phyloP scores from a whole-genome alignment of 2,888 invertebrate genomes.

The Drosophila robusta region DNA sequence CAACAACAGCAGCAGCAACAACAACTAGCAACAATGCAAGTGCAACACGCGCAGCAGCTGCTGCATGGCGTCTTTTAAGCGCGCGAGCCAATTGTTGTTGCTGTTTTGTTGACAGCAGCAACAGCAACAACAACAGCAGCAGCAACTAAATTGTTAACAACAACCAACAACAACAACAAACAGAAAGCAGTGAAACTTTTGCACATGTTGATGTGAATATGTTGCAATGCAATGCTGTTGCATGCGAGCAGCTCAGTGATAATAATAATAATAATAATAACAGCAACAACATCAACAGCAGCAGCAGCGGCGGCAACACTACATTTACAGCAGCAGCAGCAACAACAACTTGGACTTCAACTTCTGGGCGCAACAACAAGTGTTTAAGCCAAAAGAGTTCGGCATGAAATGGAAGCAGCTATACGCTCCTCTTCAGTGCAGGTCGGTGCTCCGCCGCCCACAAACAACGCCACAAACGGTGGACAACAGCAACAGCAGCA shows the following conservation, averaged over 20 bases:
- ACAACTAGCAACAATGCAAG: conserved; percentile 26
- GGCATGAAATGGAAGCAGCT: conserved; percentile 86
- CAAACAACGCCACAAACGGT: conserved; percentile 81
- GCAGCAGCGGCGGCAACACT: conserved; percentile 34
- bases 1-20: conserved; percentile 20
- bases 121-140: conserved; percentile 23
- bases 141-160: conserved; percentile 27
- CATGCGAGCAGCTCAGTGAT: conserved; percentile 58
- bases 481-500: conserved; percentile 79
- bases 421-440: conserved; percentile 86
- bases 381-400: conserved; percentile 83
- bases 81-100: conserved; percentile 39
- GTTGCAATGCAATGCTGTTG: conserved; percentile 74
- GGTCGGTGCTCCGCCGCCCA: conserved; percentile 85
- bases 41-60: conserved; percentile 31
- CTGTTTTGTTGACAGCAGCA: conserved; percentile 37
- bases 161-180: conserved; percentile 28
- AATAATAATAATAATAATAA: conserved; percentile 44
- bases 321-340: conserved; percentile 29
- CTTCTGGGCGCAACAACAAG: conserved; percentile 77
- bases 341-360: conserved; percentile 29
- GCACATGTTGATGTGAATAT: conserved; percentile 54
- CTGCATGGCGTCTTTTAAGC: conserved; percentile 47
- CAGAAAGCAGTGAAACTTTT: conserved; percentile 34
- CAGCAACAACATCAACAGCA: conserved; percentile 31